These are phyloP conservation scores for Lasioglossum baleicum DNA, from an alignment of 1,140 invertebrate species.

Conservation along the genomic window DNA sequence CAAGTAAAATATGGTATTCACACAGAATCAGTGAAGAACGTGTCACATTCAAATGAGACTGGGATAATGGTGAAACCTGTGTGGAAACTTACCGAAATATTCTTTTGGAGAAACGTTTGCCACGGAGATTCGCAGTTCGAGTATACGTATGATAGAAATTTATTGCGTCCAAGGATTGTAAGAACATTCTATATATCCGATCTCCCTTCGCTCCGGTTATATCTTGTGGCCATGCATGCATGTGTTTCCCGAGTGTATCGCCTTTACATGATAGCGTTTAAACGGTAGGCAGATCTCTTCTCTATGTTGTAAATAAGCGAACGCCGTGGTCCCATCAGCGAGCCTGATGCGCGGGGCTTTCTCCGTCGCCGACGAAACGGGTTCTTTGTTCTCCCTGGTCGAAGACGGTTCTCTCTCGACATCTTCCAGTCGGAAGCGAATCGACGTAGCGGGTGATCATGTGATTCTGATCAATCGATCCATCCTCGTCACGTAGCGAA, in stretches of 20 bases:
- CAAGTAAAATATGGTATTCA: too few species aligned
- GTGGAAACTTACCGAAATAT: too few species aligned
- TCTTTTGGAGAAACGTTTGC: too few species aligned
- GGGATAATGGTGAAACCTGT: too few species aligned
- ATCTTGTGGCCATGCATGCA: slow-evolving; percentile 55
- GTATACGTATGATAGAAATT: too few species aligned
- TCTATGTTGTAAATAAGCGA: slow-evolving; percentile 56
- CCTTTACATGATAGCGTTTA: slow-evolving; percentile 59
- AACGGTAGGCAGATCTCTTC: slow-evolving; percentile 40
- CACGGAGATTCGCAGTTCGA: too few species aligned
- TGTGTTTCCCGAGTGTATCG: slow-evolving; percentile 60
- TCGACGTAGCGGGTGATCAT: not conserved
- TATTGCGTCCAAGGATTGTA: not conserved
- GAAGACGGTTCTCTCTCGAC: slow-evolving; percentile 15
- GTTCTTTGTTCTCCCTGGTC: slow-evolving; percentile 36
- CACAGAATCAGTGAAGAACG: too few species aligned
- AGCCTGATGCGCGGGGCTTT: not conserved
- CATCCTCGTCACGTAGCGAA: not conserved
- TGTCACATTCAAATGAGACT: too few species aligned
- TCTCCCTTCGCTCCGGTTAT: slow-evolving; percentile 45
- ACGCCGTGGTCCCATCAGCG: not conserved
- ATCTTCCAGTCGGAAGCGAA: not conserved
- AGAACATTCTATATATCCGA: not conserved
- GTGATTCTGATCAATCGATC: not conserved
- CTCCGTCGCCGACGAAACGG: slow-evolving; percentile 1